These are phyloP conservation scores for Prionailurus viverrinus DNA, from an alignment of 2,113 vertebrate genomes.

Conservation along the genomic window DNA sequence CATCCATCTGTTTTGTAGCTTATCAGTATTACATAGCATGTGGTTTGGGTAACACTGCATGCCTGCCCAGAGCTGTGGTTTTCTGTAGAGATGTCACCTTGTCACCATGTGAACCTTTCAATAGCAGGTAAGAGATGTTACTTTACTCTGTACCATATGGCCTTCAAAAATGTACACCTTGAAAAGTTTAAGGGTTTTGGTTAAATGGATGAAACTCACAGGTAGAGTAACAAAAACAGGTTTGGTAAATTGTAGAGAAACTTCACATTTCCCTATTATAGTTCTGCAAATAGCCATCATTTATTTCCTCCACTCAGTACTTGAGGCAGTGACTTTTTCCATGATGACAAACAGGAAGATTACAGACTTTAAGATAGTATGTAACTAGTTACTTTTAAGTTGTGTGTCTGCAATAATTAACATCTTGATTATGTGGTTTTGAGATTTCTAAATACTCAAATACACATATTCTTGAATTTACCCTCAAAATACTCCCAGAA, in stretches of 20 bases:
- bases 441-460: conserved; percentile 38
- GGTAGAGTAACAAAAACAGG: neutral
- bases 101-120: neutral
- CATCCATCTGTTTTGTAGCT: neutral
- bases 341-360: neutral
- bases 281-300: neutral
- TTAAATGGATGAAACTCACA: conserved; percentile 35
- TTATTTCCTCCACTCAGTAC: neutral
- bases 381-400: neutral
- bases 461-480: neutral
- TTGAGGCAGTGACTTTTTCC: neutral
- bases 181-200: neutral
- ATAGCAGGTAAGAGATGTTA: neutral
- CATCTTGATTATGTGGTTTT: neutral
- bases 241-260: neutral
- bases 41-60: neutral
- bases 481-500: conserved; percentile 22
- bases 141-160: neutral
- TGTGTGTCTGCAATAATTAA: neutral
- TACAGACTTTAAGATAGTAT: neutral
- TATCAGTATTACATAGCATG: rapidly evolving
- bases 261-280: neutral
- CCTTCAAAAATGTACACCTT: neutral
- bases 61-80: neutral
- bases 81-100: neutral